Evolutionary conservation across 2,113 vertebrate genomes (phyloP), one percentile per base, ranked within the genome.

Genomic region (Oriolus oriolus): DNA sequence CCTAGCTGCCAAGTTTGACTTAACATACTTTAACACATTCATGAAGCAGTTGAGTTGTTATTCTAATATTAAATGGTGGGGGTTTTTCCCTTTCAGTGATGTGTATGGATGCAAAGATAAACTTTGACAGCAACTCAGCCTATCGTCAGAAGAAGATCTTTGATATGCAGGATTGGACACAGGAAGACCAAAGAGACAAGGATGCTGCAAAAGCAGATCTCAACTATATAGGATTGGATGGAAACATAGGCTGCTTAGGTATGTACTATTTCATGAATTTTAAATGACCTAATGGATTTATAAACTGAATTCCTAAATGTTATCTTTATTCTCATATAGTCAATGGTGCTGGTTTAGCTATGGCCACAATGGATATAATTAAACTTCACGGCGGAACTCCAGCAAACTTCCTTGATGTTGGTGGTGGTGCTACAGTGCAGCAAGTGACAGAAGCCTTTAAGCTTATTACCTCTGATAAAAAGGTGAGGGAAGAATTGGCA

Each of bases 361-460:
- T 99, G 99, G 99, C 99, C 75, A 99, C 99, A 86, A 99, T 99
- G 99, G 99, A 99, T 97, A 99, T 99, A 96, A 99, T 99, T 96
- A 99, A 99, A 94, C 99, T 99, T 52, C 99, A 99, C 19, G 99
- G 99, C 7, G 99, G 99, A 71, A 99, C 98, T 53, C 99, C 99
- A 37, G 99, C 99, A 96, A 99, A 99, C 97, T 99, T 99, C 97
- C 98, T 99, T 90, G 99, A 99, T 96, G 99, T 99, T n/a, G 99
- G 99, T 37, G 99, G 99, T 60, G 99, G 99, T 95, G 99, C 99
- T 93, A 99, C 99, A 27, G 99, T 98, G n/a, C 98, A 99, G 60
- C 99, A 99, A 98, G 99, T 99, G 96, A 99, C 99, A 5, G 99
- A 99, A 97, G 99, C 99, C n/a, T 99, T 99, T 98, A 99, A 99